These are phyloP conservation scores for Lasioglossum lativentre DNA, from an alignment of 2,888 invertebrate genomes.

Conservation along the genomic window DNA sequence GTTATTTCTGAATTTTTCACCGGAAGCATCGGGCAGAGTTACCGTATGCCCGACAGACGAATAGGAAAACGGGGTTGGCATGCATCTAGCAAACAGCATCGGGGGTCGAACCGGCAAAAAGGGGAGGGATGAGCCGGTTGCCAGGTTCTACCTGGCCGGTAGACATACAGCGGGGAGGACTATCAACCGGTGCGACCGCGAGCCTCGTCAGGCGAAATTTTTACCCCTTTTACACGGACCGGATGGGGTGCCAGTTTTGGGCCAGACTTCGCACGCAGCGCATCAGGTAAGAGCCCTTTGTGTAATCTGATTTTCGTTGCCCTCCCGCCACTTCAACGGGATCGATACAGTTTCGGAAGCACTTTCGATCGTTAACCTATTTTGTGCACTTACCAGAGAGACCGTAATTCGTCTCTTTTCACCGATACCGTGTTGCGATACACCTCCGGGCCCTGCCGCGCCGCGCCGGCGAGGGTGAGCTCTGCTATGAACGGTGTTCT, in stretches of 20 bases:
- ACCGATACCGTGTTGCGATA: constrained; percentile 39
- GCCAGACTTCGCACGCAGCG: constrained; percentile 81
- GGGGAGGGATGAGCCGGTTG: constrained; percentile 47
- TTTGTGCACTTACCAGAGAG: constrained; percentile 53
- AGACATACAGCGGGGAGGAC: constrained; percentile 16
- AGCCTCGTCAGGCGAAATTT: constrained; percentile 47
- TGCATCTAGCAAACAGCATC: constrained; percentile 13
- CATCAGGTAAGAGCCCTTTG: constrained; percentile 78
- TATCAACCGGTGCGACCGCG: constrained; percentile 53
- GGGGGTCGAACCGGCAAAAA: constrained; percentile 27
- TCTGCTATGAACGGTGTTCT: background rate
- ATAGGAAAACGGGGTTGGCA: constrained; percentile 10
- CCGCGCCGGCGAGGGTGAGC: background rate
- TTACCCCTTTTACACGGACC: constrained; percentile 73
- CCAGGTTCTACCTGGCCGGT: constrained; percentile 63
- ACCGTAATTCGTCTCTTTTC: constrained; percentile 58
- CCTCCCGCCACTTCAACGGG: constrained; percentile 68
- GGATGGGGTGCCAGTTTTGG: constrained; percentile 81
- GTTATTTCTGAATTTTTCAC: constrained; percentile 36
- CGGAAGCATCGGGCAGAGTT: constrained; percentile 1
- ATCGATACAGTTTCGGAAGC: constrained; percentile 71
- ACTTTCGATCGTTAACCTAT: constrained; percentile 72
- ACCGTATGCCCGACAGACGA: constrained; percentile 27
- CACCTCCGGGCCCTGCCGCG: constrained; percentile 26
- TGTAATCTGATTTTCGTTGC: constrained; percentile 77